A percentile compares a stretch with the other conserved stretches of the same genome.
These are phyloP conservation scores for Netelia fuscicornis DNA, from an alignment of 2,888 invertebrate species.

Conservation along the genomic window DNA sequence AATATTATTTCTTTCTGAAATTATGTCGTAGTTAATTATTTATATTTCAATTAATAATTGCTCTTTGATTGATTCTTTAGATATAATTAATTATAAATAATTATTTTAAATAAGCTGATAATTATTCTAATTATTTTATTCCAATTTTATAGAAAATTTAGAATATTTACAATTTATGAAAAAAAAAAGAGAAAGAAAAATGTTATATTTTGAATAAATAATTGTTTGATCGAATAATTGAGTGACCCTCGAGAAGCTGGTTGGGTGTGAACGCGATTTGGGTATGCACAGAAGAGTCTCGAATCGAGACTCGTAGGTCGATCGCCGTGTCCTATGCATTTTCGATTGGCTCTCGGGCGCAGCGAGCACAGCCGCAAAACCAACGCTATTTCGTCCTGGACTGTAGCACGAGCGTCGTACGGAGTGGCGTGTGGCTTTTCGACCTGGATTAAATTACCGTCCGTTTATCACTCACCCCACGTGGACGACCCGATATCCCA, in stretches of 20 bases:
- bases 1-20: too few relatives aligned
- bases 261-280: not conserved
- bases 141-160: too few relatives aligned
- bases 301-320: not conserved
- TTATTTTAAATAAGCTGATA: too few relatives aligned
- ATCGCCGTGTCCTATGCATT: slow-evolving; percentile 35
- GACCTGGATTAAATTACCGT: slow-evolving; percentile 21
- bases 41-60: too few relatives aligned
- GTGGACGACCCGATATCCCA: not conserved
- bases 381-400: not conserved
- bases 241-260: not conserved
- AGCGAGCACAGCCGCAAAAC: not conserved
- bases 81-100: too few relatives aligned
- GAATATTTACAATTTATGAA: too few relatives aligned
- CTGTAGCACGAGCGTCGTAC: not conserved
- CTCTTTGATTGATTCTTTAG: too few relatives aligned
- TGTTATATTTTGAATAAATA: too few relatives aligned
- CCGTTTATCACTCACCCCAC: not conserved
- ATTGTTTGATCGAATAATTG: too few relatives aligned
- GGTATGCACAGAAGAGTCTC: slow-evolving; percentile 11
- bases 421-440: slow-evolving; percentile 16
- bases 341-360: slow-evolving; percentile 7
- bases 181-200: too few relatives aligned
- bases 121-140: too few relatives aligned
- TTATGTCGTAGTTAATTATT: too few relatives aligned